These are phyloP conservation scores for Aegotheles bennettii DNA, from an alignment of 2,113 vertebrate species.

Conservation along the genomic window DNA sequence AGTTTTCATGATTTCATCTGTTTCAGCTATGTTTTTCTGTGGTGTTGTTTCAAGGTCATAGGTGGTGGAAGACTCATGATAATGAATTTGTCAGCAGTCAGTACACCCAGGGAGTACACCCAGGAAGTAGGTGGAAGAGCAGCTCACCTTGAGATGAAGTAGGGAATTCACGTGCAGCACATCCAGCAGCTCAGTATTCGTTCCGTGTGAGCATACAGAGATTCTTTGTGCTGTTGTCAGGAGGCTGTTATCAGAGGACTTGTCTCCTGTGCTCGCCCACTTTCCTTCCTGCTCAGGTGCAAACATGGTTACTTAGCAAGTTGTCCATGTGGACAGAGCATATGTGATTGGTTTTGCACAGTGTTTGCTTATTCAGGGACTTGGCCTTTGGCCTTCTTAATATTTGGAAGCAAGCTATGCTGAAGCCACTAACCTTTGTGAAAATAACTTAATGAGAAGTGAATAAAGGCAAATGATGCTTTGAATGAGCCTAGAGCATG, in stretches of 20 bases:
- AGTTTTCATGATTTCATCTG: not conserved
- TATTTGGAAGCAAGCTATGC: not conserved
- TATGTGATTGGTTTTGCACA: not conserved
- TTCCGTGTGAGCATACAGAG: fast-evolving
- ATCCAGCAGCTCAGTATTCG: not conserved
- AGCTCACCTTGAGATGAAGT: not conserved
- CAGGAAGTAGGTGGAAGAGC: not conserved
- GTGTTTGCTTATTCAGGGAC: not conserved
- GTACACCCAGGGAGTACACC: not conserved
- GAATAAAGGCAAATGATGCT: not conserved
- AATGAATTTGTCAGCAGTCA: not conserved
- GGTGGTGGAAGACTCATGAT: not conserved
- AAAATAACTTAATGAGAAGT: not conserved
- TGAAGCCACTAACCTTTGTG: not conserved
- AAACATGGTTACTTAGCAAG: not conserved
- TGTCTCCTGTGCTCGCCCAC: not conserved
- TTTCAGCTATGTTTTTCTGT: not conserved
- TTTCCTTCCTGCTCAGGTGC: not conserved
- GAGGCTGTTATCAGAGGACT: not conserved
- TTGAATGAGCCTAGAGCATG: not conserved
- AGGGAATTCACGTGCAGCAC: not conserved
- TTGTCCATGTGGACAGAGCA: not conserved
- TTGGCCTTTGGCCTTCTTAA: not conserved
- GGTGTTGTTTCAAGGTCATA: not conserved
- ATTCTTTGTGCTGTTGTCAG: not conserved